A percentile compares a stretch with the other conserved stretches of the same genome.
Evolutionary conservation across 2,888 invertebrate species (phyloP).

Genomic region (Mimas tiliae): DNA sequence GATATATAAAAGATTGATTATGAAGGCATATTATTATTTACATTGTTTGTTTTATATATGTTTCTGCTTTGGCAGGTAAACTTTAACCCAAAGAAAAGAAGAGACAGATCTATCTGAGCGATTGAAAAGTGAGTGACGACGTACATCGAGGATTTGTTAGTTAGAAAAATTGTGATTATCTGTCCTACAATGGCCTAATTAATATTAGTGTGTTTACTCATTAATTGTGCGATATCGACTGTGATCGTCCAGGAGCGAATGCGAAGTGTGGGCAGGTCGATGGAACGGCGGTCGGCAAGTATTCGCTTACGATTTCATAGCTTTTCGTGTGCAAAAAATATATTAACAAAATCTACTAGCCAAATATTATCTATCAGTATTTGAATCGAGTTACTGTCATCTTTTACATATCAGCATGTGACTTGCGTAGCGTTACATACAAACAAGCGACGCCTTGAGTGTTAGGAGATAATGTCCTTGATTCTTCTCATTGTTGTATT

Average conservation of each 20-base stretch:
- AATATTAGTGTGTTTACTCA: constrained; percentile 79
- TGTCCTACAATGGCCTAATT: constrained; percentile 84
- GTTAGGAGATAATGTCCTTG: constrained; percentile 59
- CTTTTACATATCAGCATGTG: constrained; percentile 83
- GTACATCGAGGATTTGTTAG: constrained; percentile 62
- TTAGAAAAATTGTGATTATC: constrained; percentile 80
- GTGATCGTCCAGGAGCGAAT: constrained; percentile 69
- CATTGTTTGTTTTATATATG: neutral
- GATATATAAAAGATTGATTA: too few relatives aligned
- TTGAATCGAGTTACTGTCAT: constrained; percentile 74
- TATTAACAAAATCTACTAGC: constrained; percentile 50
- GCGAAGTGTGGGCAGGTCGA: constrained; percentile 48
- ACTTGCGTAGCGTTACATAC: constrained; percentile 74
- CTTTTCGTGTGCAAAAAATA: constrained; percentile 63
- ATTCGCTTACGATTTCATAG: constrained; percentile 61
- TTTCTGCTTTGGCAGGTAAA: constrained; percentile 53
- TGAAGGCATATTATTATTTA: too few relatives aligned
- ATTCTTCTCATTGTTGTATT: constrained; percentile 70
- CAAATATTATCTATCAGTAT: constrained; percentile 76
- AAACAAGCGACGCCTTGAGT: constrained; percentile 65
- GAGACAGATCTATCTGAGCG: constrained; percentile 49
- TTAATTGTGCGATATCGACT: constrained; percentile 75
- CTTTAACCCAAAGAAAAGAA: constrained; percentile 72
- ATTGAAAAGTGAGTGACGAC: constrained; percentile 59
- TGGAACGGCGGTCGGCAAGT: constrained; percentile 39